These are phyloP conservation scores for Platyrinchus mystaceus DNA, from an alignment of 2,797 vertebrate species.

Conservation along the genomic window DNA sequence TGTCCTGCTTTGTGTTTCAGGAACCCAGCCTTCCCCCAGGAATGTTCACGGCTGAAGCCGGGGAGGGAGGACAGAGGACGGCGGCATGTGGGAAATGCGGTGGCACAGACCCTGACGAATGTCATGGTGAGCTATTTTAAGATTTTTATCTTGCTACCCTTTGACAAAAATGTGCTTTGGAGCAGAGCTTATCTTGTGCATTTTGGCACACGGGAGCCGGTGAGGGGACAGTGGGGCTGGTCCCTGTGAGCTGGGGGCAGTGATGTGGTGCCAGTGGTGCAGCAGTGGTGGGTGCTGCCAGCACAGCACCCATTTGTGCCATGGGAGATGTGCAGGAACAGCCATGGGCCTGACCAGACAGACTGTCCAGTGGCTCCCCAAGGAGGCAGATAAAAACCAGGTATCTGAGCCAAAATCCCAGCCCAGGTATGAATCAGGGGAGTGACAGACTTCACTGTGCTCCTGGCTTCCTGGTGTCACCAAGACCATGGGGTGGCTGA, in stretches of 20 bases:
- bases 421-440: background rate
- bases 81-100: background rate
- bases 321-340: background rate
- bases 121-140: slow-evolving; percentile 28
- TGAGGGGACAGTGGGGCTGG: background rate
- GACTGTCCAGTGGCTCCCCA: background rate
- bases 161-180: slow-evolving; percentile 40
- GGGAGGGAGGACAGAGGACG: fast-evolving
- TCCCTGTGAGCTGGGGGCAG: background rate
- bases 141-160: slow-evolving; percentile 28
- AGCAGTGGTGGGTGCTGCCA: background rate
- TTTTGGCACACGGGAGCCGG: fast-evolving
- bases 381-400: background rate
- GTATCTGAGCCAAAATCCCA: background rate
- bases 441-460: background rate
- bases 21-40: background rate
- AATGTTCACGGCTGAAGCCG: fast-evolving
- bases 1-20: background rate
- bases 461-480: background rate
- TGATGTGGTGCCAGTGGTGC: fast-evolving
- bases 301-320: background rate
- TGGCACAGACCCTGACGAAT: background rate
- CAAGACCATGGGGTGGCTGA: fast-evolving
- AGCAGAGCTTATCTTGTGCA: background rate
- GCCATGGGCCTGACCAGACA: background rate